phyloP scores from a whole-genome alignment of 53 echinoderm and acorn worm species.

The Stichopus horrens region DNA sequence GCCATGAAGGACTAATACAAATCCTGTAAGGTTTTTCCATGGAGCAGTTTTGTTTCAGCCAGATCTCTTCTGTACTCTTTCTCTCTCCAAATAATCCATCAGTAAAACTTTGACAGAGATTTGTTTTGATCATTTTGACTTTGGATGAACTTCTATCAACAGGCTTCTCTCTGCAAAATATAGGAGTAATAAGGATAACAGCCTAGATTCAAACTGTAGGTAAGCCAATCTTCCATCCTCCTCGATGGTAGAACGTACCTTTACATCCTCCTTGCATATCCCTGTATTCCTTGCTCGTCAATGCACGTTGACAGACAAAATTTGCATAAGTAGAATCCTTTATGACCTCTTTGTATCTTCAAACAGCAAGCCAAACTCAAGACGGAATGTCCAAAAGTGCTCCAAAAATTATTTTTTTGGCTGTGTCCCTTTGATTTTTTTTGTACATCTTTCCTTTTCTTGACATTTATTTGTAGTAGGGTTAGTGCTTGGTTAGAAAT shows the following conservation, averaged over 20 bases:
- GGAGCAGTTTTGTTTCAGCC: too few relatives aligned
- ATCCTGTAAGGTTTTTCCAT: too few relatives aligned
- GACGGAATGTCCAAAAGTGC: too few relatives aligned
- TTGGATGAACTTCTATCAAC: slow-evolving; percentile 19
- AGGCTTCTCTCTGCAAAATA: slow-evolving; percentile 39
- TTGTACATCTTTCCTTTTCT: neutral
- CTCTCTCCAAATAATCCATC: too few relatives aligned
- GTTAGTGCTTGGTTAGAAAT: neutral
- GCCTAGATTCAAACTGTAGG: slow-evolving; percentile 40
- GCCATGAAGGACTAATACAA: too few relatives aligned
- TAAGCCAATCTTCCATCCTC: slow-evolving; percentile 3
- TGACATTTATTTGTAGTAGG: neutral
- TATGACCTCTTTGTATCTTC: neutral
- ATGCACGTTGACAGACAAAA: neutral
- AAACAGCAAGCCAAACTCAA: neutral
- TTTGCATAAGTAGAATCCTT: neutral
- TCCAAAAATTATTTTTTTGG: neutral
- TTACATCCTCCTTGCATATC: neutral
- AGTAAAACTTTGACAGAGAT: too few relatives aligned
- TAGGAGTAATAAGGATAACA: slow-evolving; percentile 42
- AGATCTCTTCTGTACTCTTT: too few relatives aligned
- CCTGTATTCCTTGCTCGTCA: neutral
- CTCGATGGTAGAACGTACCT: neutral
- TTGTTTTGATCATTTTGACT: neutral
- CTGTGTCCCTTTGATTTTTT: neutral